Evolutionary conservation across 1,140 invertebrate genomes (phyloP).

Genomic region (Drosophila ohnishii): DNA sequence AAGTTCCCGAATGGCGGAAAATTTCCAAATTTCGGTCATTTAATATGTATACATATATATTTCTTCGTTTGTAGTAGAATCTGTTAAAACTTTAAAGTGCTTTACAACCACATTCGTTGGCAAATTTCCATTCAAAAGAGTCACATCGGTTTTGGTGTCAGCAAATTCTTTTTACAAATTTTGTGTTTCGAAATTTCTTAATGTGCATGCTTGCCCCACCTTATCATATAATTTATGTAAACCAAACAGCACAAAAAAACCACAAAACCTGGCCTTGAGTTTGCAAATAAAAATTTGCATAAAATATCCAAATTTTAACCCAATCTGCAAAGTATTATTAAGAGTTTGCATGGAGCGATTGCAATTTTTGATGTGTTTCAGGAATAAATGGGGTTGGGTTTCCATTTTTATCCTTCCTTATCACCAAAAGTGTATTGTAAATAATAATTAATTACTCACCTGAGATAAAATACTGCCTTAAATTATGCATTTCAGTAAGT

Average conservation of each 20-base stretch:
- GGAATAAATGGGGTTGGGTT: neutral
- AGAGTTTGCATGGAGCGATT: neutral
- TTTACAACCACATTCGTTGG: neutral
- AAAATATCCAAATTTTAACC: slow-evolving; percentile 14
- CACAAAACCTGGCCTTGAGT: slow-evolving; percentile 24
- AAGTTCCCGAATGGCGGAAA: neutral
- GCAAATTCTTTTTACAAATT: slow-evolving; percentile 11
- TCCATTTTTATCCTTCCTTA: no score
- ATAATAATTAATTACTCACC: neutral
- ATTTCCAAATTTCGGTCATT: slow-evolving; percentile 3
- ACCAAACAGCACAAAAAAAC: slow-evolving; percentile 1
- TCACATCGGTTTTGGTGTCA: slow-evolving; percentile 6
- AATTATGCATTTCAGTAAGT: slow-evolving; percentile 11
- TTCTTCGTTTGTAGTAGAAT: neutral
- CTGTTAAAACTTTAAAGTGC: neutral
- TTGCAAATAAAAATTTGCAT: slow-evolving; percentile 22
- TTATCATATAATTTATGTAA: slow-evolving; percentile 23
- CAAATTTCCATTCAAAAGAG: slow-evolving; percentile 1
- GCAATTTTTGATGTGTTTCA: slow-evolving; percentile 1
- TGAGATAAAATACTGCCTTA: neutral
- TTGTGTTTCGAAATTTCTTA: slow-evolving; percentile 4
- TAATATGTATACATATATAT: neutral
- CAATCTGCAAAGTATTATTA: slow-evolving; percentile 12
- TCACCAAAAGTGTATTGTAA: neutral
- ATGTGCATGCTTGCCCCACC: slow-evolving; percentile 24